phyloP scores from a whole-genome alignment of 2,888 invertebrate species.

The Argyresthia albistria region DNA sequence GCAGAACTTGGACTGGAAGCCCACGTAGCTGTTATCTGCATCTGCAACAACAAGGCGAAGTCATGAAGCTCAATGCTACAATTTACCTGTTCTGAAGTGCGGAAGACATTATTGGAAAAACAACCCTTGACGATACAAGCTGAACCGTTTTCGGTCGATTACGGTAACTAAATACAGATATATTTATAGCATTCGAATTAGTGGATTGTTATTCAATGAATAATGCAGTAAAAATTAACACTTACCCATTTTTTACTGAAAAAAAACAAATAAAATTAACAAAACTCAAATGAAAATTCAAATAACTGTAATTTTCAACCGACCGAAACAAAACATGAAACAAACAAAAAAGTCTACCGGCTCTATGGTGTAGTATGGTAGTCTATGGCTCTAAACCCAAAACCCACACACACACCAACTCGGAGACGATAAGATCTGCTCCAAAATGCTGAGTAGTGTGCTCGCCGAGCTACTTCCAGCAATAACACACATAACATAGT shows the following conservation, averaged over 20 bases:
- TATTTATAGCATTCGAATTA: background rate
- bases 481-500: too few species aligned
- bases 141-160: background rate
- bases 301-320: conserved; percentile 3
- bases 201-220: background rate
- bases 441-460: too few species aligned
- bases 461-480: too few species aligned
- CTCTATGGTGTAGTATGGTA: too few species aligned
- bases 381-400: too few species aligned
- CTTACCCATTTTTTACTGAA: conserved; percentile 42
- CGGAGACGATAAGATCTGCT: too few species aligned
- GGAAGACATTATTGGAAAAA: too few species aligned
- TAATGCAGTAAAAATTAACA: conserved; percentile 7
- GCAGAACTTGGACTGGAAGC: conserved; percentile 40
- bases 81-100: background rate
- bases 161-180: background rate
- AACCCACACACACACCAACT: too few species aligned
- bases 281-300: conserved; percentile 13
- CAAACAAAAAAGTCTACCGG: background rate
- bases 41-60: background rate
- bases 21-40: conserved; percentile 36
- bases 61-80: background rate
- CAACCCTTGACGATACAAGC: background rate
- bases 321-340: too few species aligned
- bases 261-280: conserved; percentile 27